phyloP scores from a whole-genome alignment of 2,888 invertebrate genomes.

The Brachynemurus nebulosus region DNA sequence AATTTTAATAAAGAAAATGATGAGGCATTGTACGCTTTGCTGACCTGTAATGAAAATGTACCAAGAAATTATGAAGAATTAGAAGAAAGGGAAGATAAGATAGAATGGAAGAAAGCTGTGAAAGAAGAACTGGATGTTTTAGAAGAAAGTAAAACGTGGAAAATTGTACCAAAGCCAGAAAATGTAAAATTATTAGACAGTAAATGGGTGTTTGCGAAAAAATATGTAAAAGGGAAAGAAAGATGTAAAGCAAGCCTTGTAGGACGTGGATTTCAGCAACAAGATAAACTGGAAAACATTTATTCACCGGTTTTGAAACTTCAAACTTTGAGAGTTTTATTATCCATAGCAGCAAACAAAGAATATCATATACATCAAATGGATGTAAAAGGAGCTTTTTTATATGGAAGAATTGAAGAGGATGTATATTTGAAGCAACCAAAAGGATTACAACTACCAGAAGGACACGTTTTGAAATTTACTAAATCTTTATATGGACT shows the following conservation, averaged over 20 bases:
- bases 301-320: slow-evolving; percentile 13
- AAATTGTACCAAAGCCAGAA: background rate
- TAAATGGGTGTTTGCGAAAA: background rate
- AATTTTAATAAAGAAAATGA: background rate
- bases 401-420: slow-evolving; percentile 20
- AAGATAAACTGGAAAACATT: slow-evolving; percentile 2
- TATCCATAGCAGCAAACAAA: slow-evolving; percentile 14
- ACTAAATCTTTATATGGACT: slow-evolving; percentile 18
- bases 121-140: background rate
- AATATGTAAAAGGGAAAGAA: background rate
- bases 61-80: background rate
- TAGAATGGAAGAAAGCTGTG: background rate
- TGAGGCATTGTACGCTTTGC: background rate
- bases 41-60: background rate
- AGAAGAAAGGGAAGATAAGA: background rate
- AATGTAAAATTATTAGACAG: background rate
- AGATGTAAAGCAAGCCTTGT: background rate
- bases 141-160: background rate
- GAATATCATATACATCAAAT: slow-evolving; percentile 18
- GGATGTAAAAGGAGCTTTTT: slow-evolving; percentile 19
- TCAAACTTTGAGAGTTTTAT: slow-evolving; percentile 13
- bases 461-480: slow-evolving; percentile 17
- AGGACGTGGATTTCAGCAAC: background rate
- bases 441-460: slow-evolving; percentile 12
- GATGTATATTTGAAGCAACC: slow-evolving; percentile 15